Percentiles rank a stretch among this genome's conserved stretches.
Conservation (phyloP, 2,888 invertebrate species). For the Dryobotodes eremita region DNA sequence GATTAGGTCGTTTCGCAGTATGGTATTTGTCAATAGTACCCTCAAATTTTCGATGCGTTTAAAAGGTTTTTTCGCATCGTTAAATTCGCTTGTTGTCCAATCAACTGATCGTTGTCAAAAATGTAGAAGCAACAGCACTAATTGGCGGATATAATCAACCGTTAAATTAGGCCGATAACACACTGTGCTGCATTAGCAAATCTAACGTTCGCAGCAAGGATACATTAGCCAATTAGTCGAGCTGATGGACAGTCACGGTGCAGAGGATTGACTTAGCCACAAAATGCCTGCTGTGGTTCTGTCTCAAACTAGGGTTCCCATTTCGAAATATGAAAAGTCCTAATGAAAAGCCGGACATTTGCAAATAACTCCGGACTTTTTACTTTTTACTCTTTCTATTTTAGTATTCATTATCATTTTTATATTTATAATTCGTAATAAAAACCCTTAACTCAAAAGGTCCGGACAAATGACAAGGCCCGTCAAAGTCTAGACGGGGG, state of each 20-base stretch:
- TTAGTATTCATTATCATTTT: no score
- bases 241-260: constrained; percentile 21
- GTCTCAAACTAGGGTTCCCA: no score
- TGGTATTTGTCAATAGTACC: background rate
- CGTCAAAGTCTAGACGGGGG: background rate
- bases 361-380: no score
- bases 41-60: background rate
- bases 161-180: constrained; percentile 49
- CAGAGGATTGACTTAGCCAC: background rate
- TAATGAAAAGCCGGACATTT: no score
- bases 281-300: background rate
- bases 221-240: constrained; percentile 54
- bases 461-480: no score
- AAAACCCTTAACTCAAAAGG: no score
- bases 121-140: constrained; percentile 6
- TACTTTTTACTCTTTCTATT: no score
- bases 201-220: constrained; percentile 57
- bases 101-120: constrained; percentile 28
- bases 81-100: constrained; percentile 7
- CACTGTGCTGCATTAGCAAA: constrained; percentile 53
- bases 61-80: background rate
- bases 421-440: no score
- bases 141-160: constrained; percentile 39
- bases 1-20: background rate
- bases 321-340: no score